Evolutionary conservation across 1,140 invertebrate genomes (phyloP).

Genomic region (Cheumatopsyche charites): DNA sequence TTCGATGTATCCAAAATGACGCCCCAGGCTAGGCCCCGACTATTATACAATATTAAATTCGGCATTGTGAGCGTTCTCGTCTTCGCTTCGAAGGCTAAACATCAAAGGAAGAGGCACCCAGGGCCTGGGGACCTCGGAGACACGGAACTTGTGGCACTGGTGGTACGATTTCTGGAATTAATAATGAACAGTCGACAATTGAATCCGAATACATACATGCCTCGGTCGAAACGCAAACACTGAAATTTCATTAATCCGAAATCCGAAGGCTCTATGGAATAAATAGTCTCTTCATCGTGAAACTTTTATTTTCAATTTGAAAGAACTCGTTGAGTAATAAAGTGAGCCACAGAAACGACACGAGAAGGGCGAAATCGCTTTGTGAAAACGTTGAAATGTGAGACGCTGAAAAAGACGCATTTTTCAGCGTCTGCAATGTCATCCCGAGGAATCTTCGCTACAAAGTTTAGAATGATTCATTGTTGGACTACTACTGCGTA

Average conservation of each 20-base stretch:
- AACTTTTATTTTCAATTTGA: neutral
- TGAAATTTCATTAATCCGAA: neutral
- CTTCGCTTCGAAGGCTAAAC: neutral
- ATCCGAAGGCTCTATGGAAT: neutral
- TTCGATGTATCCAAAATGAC: conserved; percentile 6
- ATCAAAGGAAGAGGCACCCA: conserved; percentile 10
- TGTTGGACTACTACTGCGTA: no score
- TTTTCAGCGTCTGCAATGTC: no score
- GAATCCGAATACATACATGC: neutral
- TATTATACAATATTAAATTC: conserved; percentile 18
- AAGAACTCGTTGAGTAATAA: neutral
- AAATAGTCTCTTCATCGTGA: no score
- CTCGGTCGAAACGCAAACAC: neutral
- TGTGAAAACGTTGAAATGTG: no score
- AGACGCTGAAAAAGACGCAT: no score
- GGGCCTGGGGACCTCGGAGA: neutral
- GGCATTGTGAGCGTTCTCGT: neutral
- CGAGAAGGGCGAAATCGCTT: no score
- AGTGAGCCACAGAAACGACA: neutral
- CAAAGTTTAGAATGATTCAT: no score
- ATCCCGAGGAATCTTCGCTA: no score
- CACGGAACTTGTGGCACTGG: conserved; percentile 23
- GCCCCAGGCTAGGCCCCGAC: neutral
- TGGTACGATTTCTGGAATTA: conserved; percentile 31
- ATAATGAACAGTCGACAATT: conserved; percentile 18